Evolutionary conservation across 2,797 vertebrate species (phyloP).

Genomic region (Pempheris klunzingeri): DNA sequence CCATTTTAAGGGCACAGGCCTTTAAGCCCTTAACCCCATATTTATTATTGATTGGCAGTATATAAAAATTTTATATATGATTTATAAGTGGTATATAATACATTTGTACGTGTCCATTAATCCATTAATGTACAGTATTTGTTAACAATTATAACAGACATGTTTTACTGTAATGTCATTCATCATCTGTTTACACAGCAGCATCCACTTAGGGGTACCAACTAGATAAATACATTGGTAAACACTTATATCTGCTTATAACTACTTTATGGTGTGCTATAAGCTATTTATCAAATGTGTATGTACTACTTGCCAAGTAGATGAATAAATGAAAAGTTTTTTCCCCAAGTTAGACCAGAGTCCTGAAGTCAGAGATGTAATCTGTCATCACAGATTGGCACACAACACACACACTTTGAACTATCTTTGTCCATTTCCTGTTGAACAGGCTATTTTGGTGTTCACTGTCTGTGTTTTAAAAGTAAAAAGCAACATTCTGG

Average conservation of each 20-base stretch:
- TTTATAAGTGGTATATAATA: background rate
- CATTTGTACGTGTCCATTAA: too few relatives aligned
- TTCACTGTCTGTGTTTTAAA: conserved; percentile 1
- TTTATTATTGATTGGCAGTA: too few relatives aligned
- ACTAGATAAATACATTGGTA: background rate
- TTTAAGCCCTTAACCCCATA: too few relatives aligned
- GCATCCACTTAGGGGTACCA: background rate
- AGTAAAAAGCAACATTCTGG: conserved; percentile 21
- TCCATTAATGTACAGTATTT: background rate
- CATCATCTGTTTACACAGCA: background rate
- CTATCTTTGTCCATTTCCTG: background rate
- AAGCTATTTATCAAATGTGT: background rate
- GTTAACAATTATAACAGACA: background rate
- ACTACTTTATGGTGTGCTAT: background rate
- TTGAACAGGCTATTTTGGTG: background rate
- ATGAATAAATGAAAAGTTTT: background rate
- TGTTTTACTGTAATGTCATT: background rate
- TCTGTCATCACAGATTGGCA: conserved; percentile 5
- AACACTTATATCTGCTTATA: background rate
- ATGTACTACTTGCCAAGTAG: background rate
- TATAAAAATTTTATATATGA: background rate
- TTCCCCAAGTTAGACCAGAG: background rate
- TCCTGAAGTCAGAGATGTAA: background rate
- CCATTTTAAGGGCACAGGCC: background rate
- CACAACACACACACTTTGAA: background rate